These are phyloP conservation scores for Herminia tarsipennalis DNA, from an alignment of 2,888 invertebrate species.

Conservation along the genomic window DNA sequence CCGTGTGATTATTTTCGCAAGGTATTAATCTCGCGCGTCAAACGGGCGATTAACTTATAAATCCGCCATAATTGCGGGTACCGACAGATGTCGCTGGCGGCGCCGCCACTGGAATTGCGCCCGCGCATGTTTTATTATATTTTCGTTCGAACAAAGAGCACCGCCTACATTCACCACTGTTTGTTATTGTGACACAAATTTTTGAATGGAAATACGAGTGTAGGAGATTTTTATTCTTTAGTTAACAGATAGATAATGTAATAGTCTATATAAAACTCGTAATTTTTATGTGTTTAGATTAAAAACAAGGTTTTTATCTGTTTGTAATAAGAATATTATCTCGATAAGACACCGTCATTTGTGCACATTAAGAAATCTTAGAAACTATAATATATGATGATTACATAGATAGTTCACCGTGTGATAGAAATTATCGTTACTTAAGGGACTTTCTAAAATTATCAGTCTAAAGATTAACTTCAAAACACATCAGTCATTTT, in stretches of 20 bases:
- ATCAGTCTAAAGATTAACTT: constrained; percentile 17
- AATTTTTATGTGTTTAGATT: constrained; percentile 31
- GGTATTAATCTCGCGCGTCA: constrained; percentile 59
- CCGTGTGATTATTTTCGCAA: constrained; percentile 63
- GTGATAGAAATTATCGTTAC: constrained; percentile 15
- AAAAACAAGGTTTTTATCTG: constrained; percentile 28
- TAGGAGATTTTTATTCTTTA: constrained; percentile 15
- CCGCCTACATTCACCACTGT: constrained; percentile 45
- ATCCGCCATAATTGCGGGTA: constrained; percentile 60
- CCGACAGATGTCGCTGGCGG: constrained; percentile 69
- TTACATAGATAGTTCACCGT: constrained; percentile 22
- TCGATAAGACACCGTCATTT: constrained; percentile 32
- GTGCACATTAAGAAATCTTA: constrained; percentile 34
- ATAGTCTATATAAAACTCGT: constrained; percentile 22
- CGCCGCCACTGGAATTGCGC: constrained; percentile 62
- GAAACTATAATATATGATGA: constrained; percentile 27
- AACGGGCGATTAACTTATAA: constrained; percentile 65
- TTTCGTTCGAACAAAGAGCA: constrained; percentile 57
- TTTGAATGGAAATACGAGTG: constrained; percentile 14
- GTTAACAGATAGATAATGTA: constrained; percentile 10
- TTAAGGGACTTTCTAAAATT: constrained; percentile 31
- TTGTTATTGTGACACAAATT: constrained; percentile 35
- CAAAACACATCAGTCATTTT: background rate
- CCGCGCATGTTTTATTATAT: constrained; percentile 57
- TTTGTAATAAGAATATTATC: constrained; percentile 27